Percentiles rank a stretch among this genome's conserved stretches.
Conservation (phyloP, 2,888 invertebrate species). For the Camptogramma bilineatum region DNA sequence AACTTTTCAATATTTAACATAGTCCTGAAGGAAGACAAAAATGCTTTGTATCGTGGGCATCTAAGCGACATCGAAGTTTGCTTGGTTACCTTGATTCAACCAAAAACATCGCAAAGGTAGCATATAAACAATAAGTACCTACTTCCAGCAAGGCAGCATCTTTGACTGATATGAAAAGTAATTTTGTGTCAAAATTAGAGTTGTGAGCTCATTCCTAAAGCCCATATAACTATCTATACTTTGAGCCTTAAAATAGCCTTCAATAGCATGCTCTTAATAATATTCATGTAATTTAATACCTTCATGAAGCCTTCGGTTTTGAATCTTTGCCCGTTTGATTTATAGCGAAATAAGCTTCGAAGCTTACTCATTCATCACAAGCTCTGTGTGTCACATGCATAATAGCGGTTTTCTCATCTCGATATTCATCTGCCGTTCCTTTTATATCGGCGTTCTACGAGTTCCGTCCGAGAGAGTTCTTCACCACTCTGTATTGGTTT, state of each 20-base stretch:
- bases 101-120: too few relatives aligned
- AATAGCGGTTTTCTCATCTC: slow-evolving; percentile 76
- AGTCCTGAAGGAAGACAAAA: too few relatives aligned
- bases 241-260: neutral
- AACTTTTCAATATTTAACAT: too few relatives aligned
- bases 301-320: slow-evolving; percentile 9
- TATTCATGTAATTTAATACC: neutral
- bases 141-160: too few relatives aligned
- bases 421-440: slow-evolving; percentile 77
- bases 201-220: too few relatives aligned
- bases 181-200: too few relatives aligned
- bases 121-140: too few relatives aligned
- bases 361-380: slow-evolving; percentile 39
- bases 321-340: slow-evolving; percentile 19
- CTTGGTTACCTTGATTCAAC: too few relatives aligned
- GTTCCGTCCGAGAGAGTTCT: slow-evolving; percentile 60
- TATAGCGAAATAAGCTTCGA: slow-evolving; percentile 18
- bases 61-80: too few relatives aligned
- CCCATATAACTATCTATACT: neutral
- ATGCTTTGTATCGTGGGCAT: too few relatives aligned
- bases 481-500: slow-evolving; percentile 10
- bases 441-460: slow-evolving; percentile 76
- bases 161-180: too few relatives aligned
- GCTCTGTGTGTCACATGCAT: slow-evolving; percentile 59
- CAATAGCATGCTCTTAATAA: neutral